Conservation (phyloP, 2,888 invertebrate species). For the Tipula unca region DNA sequence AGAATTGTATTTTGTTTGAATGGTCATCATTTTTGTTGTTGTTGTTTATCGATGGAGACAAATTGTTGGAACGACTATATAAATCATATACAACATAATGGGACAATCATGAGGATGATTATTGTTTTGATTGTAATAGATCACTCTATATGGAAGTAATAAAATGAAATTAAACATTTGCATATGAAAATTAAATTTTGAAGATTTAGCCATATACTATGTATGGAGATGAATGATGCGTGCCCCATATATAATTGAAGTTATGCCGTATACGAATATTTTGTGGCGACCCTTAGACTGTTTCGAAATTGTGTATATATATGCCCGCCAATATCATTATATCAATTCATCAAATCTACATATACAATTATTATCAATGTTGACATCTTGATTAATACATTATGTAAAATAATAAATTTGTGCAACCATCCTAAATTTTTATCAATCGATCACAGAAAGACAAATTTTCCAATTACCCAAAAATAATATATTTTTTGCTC, state of each 20-base stretch:
- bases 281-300: background rate
- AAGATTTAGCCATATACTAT: background rate
- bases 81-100: background rate
- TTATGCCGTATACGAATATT: background rate
- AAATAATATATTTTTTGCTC: background rate
- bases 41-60: background rate
- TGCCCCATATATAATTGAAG: background rate
- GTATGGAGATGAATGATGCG: background rate
- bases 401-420: background rate
- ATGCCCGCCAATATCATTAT: background rate
- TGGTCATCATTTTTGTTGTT: background rate
- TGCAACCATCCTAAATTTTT: background rate
- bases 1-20: background rate
- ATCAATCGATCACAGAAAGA: background rate
- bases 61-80: background rate
- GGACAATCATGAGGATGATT: background rate
- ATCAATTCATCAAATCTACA: background rate
- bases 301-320: background rate
- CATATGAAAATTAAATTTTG: background rate
- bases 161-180: background rate
- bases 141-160: background rate
- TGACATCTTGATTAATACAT: background rate
- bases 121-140: conserved; percentile 14
- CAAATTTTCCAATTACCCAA: background rate
- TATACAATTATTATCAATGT: no score